These are phyloP conservation scores for Pterophyllum scalare DNA, from an alignment of 2,113 vertebrate genomes.

Conservation along the genomic window DNA sequence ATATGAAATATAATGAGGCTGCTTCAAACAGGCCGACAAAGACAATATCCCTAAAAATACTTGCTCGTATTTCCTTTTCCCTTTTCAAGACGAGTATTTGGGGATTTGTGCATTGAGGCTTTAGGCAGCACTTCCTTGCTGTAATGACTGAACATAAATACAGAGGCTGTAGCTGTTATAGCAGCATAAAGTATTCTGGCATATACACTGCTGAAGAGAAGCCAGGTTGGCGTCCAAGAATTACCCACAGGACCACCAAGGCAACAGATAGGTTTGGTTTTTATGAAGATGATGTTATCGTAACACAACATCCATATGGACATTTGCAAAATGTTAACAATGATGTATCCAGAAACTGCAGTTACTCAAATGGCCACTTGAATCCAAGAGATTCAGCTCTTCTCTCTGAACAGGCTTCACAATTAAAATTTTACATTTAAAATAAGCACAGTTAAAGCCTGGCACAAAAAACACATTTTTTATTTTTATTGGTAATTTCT, in stretches of 20 bases:
- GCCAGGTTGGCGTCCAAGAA: neutral
- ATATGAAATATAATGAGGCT: constrained; percentile 8
- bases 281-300: neutral
- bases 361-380: neutral
- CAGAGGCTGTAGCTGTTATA: neutral
- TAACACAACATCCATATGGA: too few species aligned
- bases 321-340: neutral
- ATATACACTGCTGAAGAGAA: neutral
- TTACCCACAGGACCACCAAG: neutral
- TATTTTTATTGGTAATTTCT: neutral
- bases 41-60: neutral
- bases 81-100: neutral
- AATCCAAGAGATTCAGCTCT: too few species aligned
- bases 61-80: neutral
- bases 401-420: neutral
- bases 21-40: constrained; percentile 7
- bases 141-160: neutral
- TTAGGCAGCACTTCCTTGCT: neutral
- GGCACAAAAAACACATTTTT: neutral
- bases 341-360: neutral
- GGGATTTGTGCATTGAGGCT: neutral
- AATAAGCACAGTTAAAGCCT: neutral
- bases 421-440: neutral
- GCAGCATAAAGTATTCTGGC: neutral
- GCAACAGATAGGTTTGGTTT: rapidly evolving